A percentile compares a stretch with the other conserved stretches of the same genome.
phyloP scores from a whole-genome alignment of 2,113 vertebrate species.

The Rhinoderma darwinii region DNA sequence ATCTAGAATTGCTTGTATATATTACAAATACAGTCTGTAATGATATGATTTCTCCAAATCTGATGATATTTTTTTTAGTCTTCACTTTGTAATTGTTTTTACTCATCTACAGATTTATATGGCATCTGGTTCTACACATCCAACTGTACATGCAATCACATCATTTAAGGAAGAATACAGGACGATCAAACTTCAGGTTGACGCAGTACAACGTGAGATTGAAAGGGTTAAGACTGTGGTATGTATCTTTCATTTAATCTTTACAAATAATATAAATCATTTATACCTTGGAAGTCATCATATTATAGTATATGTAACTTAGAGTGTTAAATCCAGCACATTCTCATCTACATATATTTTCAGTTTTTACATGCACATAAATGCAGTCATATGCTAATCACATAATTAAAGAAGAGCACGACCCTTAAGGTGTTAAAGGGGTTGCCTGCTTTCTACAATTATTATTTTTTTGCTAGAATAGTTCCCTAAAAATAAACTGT shows the following conservation, averaged over 20 bases:
- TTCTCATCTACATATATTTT: too few relatives aligned
- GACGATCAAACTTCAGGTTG: conserved; percentile 68
- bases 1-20: too few relatives aligned
- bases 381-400: too few relatives aligned
- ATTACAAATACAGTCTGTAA: too few relatives aligned
- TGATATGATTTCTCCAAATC: neutral
- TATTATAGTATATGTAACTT: too few relatives aligned
- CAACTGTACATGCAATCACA: conserved; percentile 65
- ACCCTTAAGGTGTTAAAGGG: too few relatives aligned
- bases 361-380: too few relatives aligned
- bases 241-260: neutral
- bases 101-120: conserved; percentile 61
- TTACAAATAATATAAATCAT: neutral
- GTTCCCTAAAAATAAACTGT: too few relatives aligned
- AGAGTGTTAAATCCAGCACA: too few relatives aligned
- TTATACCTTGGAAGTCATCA: neutral
- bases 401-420: too few relatives aligned
- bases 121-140: conserved; percentile 64
- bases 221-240: conserved; percentile 69
- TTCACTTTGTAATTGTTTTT: neutral
- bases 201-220: conserved; percentile 69
- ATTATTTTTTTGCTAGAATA: too few relatives aligned
- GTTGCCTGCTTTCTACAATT: too few relatives aligned
- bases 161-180: conserved; percentile 67
- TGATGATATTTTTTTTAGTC: neutral